Conservation (phyloP, 30 jellyfish, hydroid and myxozoan genomes). For the Mastigias papua region DNA sequence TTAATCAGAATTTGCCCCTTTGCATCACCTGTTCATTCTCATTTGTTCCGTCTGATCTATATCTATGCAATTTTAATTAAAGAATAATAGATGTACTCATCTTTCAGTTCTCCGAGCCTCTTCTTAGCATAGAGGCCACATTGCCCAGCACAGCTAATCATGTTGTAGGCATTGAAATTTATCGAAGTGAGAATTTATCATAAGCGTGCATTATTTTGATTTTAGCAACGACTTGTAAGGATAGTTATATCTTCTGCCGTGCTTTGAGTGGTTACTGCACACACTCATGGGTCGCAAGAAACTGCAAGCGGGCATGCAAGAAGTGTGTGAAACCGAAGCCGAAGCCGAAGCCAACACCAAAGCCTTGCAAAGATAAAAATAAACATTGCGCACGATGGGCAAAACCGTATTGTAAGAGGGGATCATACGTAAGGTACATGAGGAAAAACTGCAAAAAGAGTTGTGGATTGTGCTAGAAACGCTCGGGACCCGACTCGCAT, state of each 20-base stretch:
- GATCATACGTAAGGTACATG: slow-evolving; percentile 57
- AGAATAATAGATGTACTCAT: no score
- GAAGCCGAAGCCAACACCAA: slow-evolving; percentile 42
- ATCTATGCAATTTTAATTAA: no score
- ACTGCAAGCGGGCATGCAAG: slow-evolving; percentile 36
- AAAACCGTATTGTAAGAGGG: slow-evolving; percentile 24
- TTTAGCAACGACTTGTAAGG: slow-evolving; percentile 4
- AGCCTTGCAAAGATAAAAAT: slow-evolving; percentile 25
- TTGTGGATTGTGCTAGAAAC: slow-evolving; percentile 31
- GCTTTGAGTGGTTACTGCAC: slow-evolving; percentile 31
- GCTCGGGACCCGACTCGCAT: no score
- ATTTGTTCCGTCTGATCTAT: no score
- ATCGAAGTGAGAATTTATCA: no score
- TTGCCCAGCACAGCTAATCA: no score
- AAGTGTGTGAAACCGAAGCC: slow-evolving; percentile 41
- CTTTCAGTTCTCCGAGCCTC: no score
- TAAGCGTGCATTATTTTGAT: no score
- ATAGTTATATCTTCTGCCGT: slow-evolving; percentile 24
- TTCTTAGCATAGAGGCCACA: no score
- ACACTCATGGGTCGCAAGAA: slow-evolving; percentile 26
- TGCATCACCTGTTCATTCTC: no score
- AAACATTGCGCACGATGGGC: slow-evolving; percentile 47
- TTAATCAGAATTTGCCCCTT: no score
- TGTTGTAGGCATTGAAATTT: no score
- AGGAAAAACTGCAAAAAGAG: slow-evolving; percentile 44